Evolutionary conservation across 1,140 invertebrate species (phyloP).

Genomic region (Drosophila varians): DNA sequence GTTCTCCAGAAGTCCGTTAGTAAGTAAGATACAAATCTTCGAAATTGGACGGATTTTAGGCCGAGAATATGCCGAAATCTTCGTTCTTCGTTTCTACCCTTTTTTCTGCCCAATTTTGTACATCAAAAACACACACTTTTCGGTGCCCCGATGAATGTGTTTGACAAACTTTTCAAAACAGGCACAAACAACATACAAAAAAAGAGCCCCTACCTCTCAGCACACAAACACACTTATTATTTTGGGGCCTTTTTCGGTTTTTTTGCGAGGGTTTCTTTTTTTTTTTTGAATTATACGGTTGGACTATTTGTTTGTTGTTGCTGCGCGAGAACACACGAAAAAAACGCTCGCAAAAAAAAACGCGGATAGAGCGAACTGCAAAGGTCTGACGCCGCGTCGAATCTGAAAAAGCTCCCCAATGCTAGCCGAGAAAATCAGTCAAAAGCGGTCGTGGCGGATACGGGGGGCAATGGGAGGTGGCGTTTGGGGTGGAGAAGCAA

Average conservation of each 20-base stretch:
- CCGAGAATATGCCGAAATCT: background rate
- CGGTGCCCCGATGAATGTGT: background rate
- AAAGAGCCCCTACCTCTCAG: background rate
- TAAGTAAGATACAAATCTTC: background rate
- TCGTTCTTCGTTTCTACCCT: background rate
- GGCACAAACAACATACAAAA: background rate
- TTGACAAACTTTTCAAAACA: background rate
- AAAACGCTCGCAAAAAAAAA: slow-evolving; percentile 1
- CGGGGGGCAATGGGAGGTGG: background rate
- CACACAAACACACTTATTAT: background rate
- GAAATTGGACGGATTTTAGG: background rate
- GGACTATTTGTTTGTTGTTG: background rate
- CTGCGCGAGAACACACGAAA: background rate
- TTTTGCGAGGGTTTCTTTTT: slow-evolving; percentile 6
- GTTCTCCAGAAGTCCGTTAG: background rate
- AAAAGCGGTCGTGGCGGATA: background rate
- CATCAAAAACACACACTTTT: background rate
- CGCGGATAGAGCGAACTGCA: background rate
- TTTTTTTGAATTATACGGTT: slow-evolving; percentile 1
- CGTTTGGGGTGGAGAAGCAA: background rate
- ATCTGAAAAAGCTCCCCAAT: slow-evolving; percentile 3
- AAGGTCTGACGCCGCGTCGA: background rate
- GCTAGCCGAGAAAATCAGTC: background rate
- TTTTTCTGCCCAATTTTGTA: slow-evolving; percentile 1
- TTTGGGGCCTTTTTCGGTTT: background rate